Percentiles rank a stretch among this genome's conserved stretches.
phyloP scores from a whole-genome alignment of 2,888 invertebrate genomes.

The Platycheirus albimanus region DNA sequence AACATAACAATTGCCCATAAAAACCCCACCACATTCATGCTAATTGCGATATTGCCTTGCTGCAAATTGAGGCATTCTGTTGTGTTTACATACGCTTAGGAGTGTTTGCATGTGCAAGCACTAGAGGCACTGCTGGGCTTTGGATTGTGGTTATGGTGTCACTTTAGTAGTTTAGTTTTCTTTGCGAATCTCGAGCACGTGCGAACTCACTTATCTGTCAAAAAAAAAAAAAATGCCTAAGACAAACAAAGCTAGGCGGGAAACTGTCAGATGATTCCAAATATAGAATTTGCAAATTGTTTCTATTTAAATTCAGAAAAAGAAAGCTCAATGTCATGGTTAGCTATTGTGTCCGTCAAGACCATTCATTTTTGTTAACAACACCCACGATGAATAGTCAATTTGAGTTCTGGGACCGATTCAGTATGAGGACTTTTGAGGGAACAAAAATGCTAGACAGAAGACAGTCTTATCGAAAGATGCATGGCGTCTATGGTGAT shows the following conservation, averaged over 20 bases:
- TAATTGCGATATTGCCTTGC: slow-evolving; percentile 56
- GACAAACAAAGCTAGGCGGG: not conserved
- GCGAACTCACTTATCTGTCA: slow-evolving; percentile 26
- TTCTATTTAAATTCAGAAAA: not conserved
- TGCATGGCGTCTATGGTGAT: slow-evolving; percentile 20
- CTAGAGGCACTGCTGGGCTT: slow-evolving; percentile 1
- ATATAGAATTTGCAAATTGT: slow-evolving; percentile 2
- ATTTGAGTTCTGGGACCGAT: not conserved
- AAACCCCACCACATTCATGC: slow-evolving; percentile 52
- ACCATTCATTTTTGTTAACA: not conserved
- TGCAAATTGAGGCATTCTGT: slow-evolving; percentile 54
- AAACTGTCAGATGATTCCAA: not conserved
- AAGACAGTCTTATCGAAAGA: slow-evolving; percentile 1
- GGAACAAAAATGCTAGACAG: not conserved
- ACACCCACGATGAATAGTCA: not conserved
- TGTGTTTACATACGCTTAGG: slow-evolving; percentile 44
- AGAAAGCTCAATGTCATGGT: not conserved
- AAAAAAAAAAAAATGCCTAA: slow-evolving; percentile 9
- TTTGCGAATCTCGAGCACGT: slow-evolving; percentile 23
- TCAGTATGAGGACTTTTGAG: not conserved
- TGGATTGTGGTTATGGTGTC: slow-evolving; percentile 15
- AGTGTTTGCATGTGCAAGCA: slow-evolving; percentile 40
- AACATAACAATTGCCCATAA: slow-evolving; percentile 66
- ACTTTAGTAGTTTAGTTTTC: slow-evolving; percentile 12
- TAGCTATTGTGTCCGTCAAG: too few relatives aligned